Evolutionary conservation across 2,888 invertebrate genomes (phyloP).

Genomic region (Margaritifera margaritifera): DNA sequence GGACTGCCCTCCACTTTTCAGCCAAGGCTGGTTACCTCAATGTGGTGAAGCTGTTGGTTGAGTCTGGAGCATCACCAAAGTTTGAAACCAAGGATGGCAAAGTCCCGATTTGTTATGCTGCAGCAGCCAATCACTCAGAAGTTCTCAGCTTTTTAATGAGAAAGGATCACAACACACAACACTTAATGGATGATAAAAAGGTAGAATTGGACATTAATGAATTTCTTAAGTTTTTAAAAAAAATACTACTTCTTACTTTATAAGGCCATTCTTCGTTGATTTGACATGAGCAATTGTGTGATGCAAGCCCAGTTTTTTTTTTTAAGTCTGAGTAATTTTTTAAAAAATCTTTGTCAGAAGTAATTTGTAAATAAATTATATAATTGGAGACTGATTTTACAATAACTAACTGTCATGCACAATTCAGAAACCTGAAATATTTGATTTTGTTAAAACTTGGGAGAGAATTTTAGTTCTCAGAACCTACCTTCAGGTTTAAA

Average conservation of each 20-base stretch:
- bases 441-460: too few species aligned
- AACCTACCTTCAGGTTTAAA: too few species aligned
- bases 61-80: constrained; percentile 96
- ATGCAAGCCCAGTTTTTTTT: too few species aligned
- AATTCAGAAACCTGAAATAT: too few species aligned
- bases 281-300: too few species aligned
- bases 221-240: constrained; percentile 9
- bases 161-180: constrained; percentile 97
- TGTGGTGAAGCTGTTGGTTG: constrained; percentile 94
- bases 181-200: constrained; percentile 96
- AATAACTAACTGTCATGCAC: too few species aligned
- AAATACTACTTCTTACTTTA: background rate
- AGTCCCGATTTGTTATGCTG: constrained; percentile 98
- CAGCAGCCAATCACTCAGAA: constrained; percentile 96
- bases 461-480: too few species aligned
- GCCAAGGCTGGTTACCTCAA: constrained; percentile 85
- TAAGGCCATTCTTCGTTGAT: too few species aligned
- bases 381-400: too few species aligned
- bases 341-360: too few species aligned
- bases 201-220: constrained; percentile 68
- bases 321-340: too few species aligned
- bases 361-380: too few species aligned
- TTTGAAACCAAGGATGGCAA: constrained; percentile 90
- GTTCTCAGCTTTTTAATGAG: constrained; percentile 96
- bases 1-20: constrained; percentile 71